Conservation (phyloP, 1,140 invertebrate genomes). For the Drosophila nikananu region DNA sequence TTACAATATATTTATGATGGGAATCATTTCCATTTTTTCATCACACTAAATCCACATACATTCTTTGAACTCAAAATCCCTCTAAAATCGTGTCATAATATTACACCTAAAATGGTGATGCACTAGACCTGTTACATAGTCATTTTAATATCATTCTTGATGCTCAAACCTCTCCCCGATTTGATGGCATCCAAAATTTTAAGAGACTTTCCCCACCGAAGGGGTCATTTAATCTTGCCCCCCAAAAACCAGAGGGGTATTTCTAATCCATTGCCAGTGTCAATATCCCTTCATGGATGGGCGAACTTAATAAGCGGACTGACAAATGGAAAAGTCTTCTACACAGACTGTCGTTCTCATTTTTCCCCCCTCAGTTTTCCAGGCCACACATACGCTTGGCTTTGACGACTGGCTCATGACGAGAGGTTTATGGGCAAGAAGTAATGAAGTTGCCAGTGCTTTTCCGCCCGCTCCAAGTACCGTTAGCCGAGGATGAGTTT, state of each 20-base stretch:
- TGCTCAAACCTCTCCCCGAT: neutral
- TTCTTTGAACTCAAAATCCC: accelerated
- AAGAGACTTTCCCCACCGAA: neutral
- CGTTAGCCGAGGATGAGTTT: slow-evolving; percentile 51
- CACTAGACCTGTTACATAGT: neutral
- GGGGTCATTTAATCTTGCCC: slow-evolving; percentile 6
- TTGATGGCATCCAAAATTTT: neutral
- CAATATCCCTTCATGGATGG: slow-evolving; percentile 43
- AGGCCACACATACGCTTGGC: slow-evolving; percentile 6
- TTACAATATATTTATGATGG: neutral
- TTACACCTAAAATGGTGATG: neutral
- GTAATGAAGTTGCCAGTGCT: slow-evolving; percentile 45
- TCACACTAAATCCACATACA: neutral
- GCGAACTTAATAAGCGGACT: slow-evolving; percentile 31
- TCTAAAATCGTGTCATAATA: neutral
- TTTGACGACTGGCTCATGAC: slow-evolving; percentile 50
- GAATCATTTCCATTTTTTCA: neutral
- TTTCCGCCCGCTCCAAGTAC: slow-evolving; percentile 27
- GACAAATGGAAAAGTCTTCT: slow-evolving; percentile 39
- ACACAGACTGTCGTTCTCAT: slow-evolving; percentile 9
- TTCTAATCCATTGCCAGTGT: slow-evolving; percentile 40
- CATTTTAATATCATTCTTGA: slow-evolving; percentile 7
- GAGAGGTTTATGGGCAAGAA: slow-evolving; percentile 50
- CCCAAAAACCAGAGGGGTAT: neutral
- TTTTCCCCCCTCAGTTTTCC: slow-evolving; percentile 1